phyloP scores from a whole-genome alignment of 2,113 vertebrate genomes.

The Genyomyrus donnyi region DNA sequence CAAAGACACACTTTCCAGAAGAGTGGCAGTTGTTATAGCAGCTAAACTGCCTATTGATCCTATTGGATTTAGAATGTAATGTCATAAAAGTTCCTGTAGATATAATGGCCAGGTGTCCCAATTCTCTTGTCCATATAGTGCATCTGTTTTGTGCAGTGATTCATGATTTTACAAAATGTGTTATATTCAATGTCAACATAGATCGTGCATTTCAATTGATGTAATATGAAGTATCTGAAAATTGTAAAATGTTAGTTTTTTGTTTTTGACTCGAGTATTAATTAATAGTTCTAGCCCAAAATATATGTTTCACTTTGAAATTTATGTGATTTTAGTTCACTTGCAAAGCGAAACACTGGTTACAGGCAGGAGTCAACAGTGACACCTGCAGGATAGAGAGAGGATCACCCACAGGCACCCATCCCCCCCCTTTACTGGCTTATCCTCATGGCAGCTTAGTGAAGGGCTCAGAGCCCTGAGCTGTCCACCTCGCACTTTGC shows the following conservation, averaged over 20 bases:
- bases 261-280: neutral
- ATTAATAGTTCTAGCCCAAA: neutral
- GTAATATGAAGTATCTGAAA: neutral
- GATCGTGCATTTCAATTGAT: neutral
- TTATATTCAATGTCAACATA: neutral
- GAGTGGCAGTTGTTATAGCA: neutral
- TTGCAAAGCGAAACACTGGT: neutral
- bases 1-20: neutral
- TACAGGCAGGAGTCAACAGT: neutral
- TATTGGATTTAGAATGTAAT: neutral
- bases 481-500: neutral
- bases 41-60: neutral
- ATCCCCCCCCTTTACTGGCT: neutral
- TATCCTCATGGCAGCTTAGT: neutral
- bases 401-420: neutral
- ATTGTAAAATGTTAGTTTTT: neutral
- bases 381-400: slow-evolving; percentile 5
- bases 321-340: neutral
- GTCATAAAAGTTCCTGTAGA: neutral
- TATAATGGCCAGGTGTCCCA: neutral
- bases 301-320: neutral
- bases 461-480: neutral
- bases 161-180: neutral
- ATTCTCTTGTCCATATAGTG: neutral
- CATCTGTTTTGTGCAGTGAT: neutral